These are phyloP conservation scores for Semicossyphus pulcher DNA, from an alignment of 2,113 vertebrate genomes.

Conservation along the genomic window DNA sequence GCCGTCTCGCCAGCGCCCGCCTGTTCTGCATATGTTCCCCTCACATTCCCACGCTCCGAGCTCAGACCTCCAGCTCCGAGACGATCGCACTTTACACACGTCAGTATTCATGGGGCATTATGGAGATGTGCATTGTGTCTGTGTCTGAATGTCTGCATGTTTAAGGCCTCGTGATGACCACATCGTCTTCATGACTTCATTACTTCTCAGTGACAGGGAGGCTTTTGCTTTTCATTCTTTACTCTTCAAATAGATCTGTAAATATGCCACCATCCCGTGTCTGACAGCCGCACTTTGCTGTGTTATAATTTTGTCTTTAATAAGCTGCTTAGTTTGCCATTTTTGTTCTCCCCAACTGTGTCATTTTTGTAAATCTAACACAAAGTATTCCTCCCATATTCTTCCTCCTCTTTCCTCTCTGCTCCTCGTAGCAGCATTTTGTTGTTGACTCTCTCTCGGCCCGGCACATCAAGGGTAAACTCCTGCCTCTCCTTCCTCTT, in stretches of 20 bases:
- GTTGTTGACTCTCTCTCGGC: slow-evolving; percentile 43
- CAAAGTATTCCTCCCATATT: neutral
- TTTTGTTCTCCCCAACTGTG: neutral
- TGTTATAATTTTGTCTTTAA: slow-evolving; percentile 14
- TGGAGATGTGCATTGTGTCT: slow-evolving; percentile 66
- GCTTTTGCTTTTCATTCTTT: neutral
- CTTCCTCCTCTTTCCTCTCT: slow-evolving; percentile 11
- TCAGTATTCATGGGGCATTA: slow-evolving; percentile 60
- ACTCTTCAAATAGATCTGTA: slow-evolving; percentile 5
- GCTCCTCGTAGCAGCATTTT: neutral
- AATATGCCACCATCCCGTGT: neutral
- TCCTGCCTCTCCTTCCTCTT: slow-evolving; percentile 69
- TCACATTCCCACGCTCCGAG: slow-evolving; percentile 77
- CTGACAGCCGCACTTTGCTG: neutral
- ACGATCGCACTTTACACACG: slow-evolving; percentile 46
- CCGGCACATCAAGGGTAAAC: slow-evolving; percentile 76
- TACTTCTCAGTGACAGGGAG: neutral
- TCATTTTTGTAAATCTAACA: too few relatives aligned
- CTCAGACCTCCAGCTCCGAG: slow-evolving; percentile 45
- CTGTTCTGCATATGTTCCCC: slow-evolving; percentile 77
- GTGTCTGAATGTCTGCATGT: slow-evolving; percentile 64
- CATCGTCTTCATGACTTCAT: slow-evolving; percentile 7
- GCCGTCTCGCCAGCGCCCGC: slow-evolving; percentile 75
- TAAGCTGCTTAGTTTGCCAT: neutral
- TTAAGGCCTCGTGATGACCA: slow-evolving; percentile 5